Evolutionary conservation across 2,888 invertebrate genomes (phyloP).

Genomic region (Caenorhabditis sulstoni): DNA sequence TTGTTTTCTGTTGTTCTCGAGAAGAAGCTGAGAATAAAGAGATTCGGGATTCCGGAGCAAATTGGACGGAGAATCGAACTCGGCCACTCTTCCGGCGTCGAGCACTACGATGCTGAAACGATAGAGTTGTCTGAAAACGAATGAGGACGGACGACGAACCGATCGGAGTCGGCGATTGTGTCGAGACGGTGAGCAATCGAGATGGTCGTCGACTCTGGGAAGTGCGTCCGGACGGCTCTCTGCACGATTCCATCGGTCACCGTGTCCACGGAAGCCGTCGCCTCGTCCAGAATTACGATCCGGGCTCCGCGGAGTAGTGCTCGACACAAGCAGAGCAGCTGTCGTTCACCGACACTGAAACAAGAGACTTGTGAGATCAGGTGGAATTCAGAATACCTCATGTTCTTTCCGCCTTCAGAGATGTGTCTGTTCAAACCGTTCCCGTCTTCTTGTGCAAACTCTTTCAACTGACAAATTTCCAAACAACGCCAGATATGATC

Average conservation of each 20-base stretch:
- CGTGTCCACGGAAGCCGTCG: conserved; percentile 83
- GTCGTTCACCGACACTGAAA: conserved; percentile 82
- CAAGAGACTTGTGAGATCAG: not conserved
- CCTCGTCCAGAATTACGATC: conserved; percentile 84
- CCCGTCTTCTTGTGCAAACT: conserved; percentile 84
- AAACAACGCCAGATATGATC: conserved; percentile 66
- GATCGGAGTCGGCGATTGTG: conserved; percentile 71
- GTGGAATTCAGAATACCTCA: too few relatives aligned
- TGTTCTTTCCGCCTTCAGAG: conserved; percentile 94
- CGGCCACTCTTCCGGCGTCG: conserved; percentile 81
- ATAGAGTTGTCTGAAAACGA: too few relatives aligned
- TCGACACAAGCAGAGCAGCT: conserved; percentile 82
- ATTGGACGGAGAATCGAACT: conserved; percentile 81
- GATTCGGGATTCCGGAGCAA: conserved; percentile 80
- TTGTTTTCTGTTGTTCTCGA: conserved; percentile 72
- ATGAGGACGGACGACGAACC: conserved; percentile 72
- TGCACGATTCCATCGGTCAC: conserved; percentile 83
- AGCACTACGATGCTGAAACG: conserved; percentile 81
- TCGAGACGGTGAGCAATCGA: conserved; percentile 72
- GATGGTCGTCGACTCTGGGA: conserved; percentile 68
- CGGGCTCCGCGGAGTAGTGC: conserved; percentile 82
- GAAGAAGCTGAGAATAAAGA: conserved; percentile 81
- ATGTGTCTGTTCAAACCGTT: too few relatives aligned
- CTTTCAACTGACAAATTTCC: conserved; percentile 64
- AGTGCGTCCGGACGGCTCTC: conserved; percentile 67